Evolutionary conservation across 1,140 invertebrate genomes (phyloP).

Genomic region (Hylyphantes graminicola): DNA sequence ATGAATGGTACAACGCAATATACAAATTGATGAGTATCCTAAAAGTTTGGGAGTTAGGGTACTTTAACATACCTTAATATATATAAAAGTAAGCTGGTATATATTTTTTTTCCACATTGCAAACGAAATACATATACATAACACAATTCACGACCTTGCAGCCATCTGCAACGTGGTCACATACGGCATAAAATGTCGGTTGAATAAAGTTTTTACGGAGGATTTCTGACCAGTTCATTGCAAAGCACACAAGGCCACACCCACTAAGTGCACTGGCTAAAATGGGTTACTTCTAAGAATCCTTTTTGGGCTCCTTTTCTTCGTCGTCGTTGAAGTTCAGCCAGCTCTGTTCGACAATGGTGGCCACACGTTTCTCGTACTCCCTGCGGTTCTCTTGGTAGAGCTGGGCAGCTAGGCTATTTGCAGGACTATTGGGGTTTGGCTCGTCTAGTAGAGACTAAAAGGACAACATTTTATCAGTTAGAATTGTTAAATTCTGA

Average conservation of each 20-base stretch:
- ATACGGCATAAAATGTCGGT: constrained; percentile 53
- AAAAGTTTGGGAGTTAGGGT: constrained; percentile 46
- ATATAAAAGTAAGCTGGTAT: constrained; percentile 51
- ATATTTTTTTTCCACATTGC: constrained; percentile 51
- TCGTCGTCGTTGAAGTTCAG: constrained; percentile 77
- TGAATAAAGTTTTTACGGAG: not conserved
- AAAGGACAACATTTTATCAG: not conserved
- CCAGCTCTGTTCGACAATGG: constrained; percentile 96
- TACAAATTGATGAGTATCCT: constrained; percentile 57
- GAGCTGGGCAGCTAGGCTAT: constrained; percentile 94
- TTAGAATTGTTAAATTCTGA: no score
- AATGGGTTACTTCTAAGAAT: constrained; percentile 59
- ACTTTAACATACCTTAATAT: constrained; percentile 59
- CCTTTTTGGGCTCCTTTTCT: constrained; percentile 63
- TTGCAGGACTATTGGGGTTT: constrained; percentile 96
- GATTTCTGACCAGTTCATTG: constrained; percentile 49
- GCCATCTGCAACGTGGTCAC: constrained; percentile 56
- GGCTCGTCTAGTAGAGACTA: constrained; percentile 95
- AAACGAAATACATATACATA: constrained; percentile 60
- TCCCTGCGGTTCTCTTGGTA: constrained; percentile 95
- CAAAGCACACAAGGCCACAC: constrained; percentile 59
- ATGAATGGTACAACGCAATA: constrained; percentile 47
- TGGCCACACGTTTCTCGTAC: constrained; percentile 96
- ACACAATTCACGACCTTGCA: constrained; percentile 57
- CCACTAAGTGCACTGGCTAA: constrained; percentile 58